Evolutionary conservation across 2,797 vertebrate genomes (phyloP), one percentile per base, ranked within the genome.

Genomic region (Lithobates pipiens): DNA sequence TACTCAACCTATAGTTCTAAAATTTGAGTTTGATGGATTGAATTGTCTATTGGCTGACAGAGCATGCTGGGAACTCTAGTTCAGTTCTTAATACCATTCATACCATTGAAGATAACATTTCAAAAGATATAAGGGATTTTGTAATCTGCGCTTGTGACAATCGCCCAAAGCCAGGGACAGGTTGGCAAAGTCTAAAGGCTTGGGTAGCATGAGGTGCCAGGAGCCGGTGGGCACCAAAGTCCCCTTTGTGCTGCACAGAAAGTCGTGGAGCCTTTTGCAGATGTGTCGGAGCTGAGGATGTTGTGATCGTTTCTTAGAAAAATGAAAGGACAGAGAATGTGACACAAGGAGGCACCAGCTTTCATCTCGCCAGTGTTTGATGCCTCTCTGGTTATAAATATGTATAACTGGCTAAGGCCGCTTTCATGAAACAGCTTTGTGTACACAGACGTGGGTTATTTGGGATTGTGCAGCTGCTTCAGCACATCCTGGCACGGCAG

Each of bases 291-390:
- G 54, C 54, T 9, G 21, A n/a, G 54, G 6, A 61, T 61, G 32
- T 65, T 77, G 32, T 65, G 57, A 65, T 65, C 18, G 5, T 15
- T 36, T 2, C 63, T 78, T 44, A 78, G 27, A 13, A 10, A 27
- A 77, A 63, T 39, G 27, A 29, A 61, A 61, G 54, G 54, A 10
- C 34, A 21, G 57, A 36, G 36, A 15, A n/a, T n/a, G 13, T 77
- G 57, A 65, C 76, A 69, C 39, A 21, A 18, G 65, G 65, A 25
- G 25, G 2, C 21, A 61, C 54, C 3, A 27, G 32, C 65, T 80
- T 70, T 80, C 63, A 80, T 80, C 63, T 80, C n/a, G 11, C 18
- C n/a, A 21, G 57, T 68, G 77, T 65, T 27, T 70, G 68, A 80
- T 70, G 67, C 78, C 68, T 36, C 18, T 18, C 18, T 9, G 54